Conservation (phyloP, 2,797 vertebrate genomes). For the Alectoris magna region DNA sequence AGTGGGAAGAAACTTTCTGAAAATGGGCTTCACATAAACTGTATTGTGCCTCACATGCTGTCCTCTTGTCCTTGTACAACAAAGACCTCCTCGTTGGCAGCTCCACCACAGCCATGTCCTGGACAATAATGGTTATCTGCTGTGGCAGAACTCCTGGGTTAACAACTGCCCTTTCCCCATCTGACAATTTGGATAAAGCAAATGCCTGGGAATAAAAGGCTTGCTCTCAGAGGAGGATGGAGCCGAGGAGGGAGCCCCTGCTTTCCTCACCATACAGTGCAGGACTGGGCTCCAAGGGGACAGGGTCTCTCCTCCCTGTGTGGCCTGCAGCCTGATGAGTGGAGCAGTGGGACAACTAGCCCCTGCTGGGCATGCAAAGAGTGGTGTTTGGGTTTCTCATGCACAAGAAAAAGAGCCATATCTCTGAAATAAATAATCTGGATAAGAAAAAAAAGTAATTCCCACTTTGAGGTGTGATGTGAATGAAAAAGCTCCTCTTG, state of each 20-base stretch:
- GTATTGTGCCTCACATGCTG: rapidly evolving
- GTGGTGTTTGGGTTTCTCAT: not conserved
- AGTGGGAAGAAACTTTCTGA: not conserved
- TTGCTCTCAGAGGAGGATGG: not conserved
- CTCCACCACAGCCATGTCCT: not conserved
- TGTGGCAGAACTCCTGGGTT: not conserved
- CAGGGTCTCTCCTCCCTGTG: not conserved
- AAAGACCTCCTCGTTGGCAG: not conserved
- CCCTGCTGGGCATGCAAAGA: not conserved
- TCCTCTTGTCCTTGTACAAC: not conserved
- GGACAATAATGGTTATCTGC: not conserved
- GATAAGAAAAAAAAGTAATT: not conserved
- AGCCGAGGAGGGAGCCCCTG: not conserved
- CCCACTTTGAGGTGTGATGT: not conserved
- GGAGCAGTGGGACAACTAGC: not conserved
- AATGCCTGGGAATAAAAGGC: not conserved
- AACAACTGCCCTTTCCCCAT: not conserved
- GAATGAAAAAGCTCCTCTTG: not conserved
- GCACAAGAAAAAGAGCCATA: not conserved
- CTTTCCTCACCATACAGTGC: not conserved
- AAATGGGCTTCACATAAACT: not conserved
- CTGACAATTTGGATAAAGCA: not conserved
- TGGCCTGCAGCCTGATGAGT: not conserved
- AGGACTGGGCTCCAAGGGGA: not conserved
- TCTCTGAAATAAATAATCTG: not conserved